Base-by-base conservation (phyloP, 2,113 vertebrate genomes). In the Micronycteris hirsuta region DNA sequence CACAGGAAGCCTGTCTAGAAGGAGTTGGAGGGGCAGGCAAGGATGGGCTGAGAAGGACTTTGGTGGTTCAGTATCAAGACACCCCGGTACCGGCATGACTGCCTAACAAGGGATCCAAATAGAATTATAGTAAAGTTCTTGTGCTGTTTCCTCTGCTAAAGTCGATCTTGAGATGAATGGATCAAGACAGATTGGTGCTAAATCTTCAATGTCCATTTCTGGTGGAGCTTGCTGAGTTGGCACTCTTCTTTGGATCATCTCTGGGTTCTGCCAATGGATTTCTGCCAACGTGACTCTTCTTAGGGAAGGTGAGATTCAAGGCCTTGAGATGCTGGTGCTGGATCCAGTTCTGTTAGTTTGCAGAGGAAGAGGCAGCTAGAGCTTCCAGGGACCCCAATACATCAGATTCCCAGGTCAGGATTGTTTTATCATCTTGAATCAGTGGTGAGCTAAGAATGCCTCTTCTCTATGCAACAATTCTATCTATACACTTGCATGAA, bases 401-500 rank as follows among this genome's bases (percentile, higher is more conserved):
- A 24, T 17, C 12, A 2, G n/a, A 77, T 61, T 36, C 58, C 68
- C 31, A 45, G n/a, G n/a, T 52, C 49, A 89, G 54, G 5, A 36
- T 33, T 80, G 3, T 65, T 80, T 68, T 61, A 63, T 89, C 67
- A 45, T 63, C 68, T 67, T 77, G 36, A 82, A 54, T 82, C 24
- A 24, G 10, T 54, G n/a, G 70, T 24, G 28, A 78, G n/a, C 80
- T 70, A 54, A 78, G 28, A 89, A 31, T 13, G 47, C 73, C 41
- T 74, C 91, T 76, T 76, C 56, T 56, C 31, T 38, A 47, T 7
- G 14, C 41, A 68, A 26, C 70, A 36, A 22, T 78, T 85, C 26
- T 61, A 1, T 19, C 47, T 20, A 22, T 28, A 36, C 7, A 47
- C 20, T 67, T 70, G 22, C 43, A 24, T 33, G 76, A 81, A 58